Evolutionary conservation across 1,140 invertebrate genomes (phyloP).

Genomic region (Theocolax elegans): DNA sequence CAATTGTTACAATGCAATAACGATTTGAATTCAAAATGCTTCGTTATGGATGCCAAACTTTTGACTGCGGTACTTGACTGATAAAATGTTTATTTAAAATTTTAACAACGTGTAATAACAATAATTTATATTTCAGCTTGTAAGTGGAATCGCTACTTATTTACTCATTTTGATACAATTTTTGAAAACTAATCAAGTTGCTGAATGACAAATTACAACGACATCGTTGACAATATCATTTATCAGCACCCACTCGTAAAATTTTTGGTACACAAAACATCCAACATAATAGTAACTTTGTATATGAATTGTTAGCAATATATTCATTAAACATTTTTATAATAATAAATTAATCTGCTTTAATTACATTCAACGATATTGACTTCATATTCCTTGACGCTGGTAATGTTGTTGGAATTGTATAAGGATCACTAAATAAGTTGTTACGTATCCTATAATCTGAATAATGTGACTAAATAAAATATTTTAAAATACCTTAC

Average conservation of each 20-base stretch:
- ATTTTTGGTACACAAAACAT: too few species aligned
- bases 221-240: too few species aligned
- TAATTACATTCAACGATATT: too few species aligned
- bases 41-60: slow-evolving; percentile 48
- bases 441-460: slow-evolving; percentile 59
- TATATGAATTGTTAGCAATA: too few species aligned
- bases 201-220: too few species aligned
- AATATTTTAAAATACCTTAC: too few species aligned
- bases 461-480: slow-evolving; percentile 45
- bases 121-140: slow-evolving; percentile 39
- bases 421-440: slow-evolving; percentile 63
- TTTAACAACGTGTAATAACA: slow-evolving; percentile 15
- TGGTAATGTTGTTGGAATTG: slow-evolving; percentile 50
- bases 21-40: slow-evolving; percentile 49
- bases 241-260: too few species aligned
- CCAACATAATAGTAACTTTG: too few species aligned
- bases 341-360: too few species aligned
- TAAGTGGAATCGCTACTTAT: slow-evolving; percentile 36
- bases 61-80: slow-evolving; percentile 45
- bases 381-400: too few species aligned
- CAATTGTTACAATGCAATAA: slow-evolving; percentile 55
- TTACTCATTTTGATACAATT: slow-evolving; percentile 44
- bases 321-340: too few species aligned
- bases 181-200: slow-evolving; percentile 43
- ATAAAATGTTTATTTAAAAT: neutral